Evolutionary conservation across 2,113 vertebrate genomes (phyloP).

Genomic region (Neotoma lepida): DNA sequence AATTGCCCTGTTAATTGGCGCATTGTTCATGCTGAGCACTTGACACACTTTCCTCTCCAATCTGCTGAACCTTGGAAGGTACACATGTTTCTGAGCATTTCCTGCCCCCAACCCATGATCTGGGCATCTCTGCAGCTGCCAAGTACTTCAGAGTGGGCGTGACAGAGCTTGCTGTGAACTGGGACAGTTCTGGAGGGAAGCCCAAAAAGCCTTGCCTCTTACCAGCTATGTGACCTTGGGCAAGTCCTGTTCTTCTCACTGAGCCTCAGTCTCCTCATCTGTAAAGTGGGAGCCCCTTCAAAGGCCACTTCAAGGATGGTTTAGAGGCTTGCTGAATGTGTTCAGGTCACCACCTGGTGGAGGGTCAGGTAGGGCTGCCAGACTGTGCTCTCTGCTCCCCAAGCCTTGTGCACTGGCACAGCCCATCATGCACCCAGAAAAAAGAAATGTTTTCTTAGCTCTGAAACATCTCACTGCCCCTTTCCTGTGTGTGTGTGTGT

Average conservation of each 20-base stretch:
- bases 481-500: not conserved
- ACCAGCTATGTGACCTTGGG: not conserved
- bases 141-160: not conserved
- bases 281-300: not conserved
- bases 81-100: constrained; percentile 48
- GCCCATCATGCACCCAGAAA: not conserved
- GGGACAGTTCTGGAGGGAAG: not conserved
- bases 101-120: constrained; percentile 42
- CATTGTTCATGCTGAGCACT: constrained; percentile 49
- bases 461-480: not conserved
- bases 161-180: not conserved
- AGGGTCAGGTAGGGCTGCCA: not conserved
- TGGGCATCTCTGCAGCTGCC: not conserved
- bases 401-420: not conserved
- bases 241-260: fast-evolving
- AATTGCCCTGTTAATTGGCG: constrained; percentile 80
- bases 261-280: not conserved
- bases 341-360: not conserved
- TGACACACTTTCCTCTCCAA: not conserved
- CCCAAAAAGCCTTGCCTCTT: not conserved
- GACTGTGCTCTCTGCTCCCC: not conserved
- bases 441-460: not conserved
- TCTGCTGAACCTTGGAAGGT: constrained; percentile 63
- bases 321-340: not conserved
- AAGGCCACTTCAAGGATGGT: not conserved